These are phyloP conservation scores for Vulpes vulpes DNA, from an alignment of 2,113 vertebrate genomes.

Conservation along the genomic window DNA sequence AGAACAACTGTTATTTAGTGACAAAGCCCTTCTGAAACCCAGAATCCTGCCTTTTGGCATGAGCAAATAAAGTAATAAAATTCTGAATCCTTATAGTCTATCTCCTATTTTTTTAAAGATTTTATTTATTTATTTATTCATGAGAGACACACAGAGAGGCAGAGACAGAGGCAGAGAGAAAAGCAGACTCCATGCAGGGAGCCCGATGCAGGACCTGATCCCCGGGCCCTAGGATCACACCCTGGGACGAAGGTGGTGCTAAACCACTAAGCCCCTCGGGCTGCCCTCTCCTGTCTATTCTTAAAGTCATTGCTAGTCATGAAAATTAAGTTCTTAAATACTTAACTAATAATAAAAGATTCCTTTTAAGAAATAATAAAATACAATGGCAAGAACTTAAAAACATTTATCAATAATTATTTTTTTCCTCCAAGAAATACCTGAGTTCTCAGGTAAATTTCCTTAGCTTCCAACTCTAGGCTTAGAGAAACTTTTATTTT, in stretches of 20 bases:
- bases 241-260: no score
- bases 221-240: no score
- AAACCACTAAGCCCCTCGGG: no score
- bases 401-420: background rate
- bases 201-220: no score
- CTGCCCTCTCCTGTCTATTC: background rate
- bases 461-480: background rate
- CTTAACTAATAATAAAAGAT: background rate
- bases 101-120: background rate
- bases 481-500: background rate
- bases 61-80: conserved; percentile 21
- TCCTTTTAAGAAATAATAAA: conserved; percentile 11
- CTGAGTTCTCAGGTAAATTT: conserved; percentile 20
- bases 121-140: no score
- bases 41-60: background rate
- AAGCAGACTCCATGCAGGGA: no score
- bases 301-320: conserved; percentile 8
- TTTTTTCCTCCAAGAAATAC: background rate
- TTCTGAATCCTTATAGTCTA: conserved; percentile 28
- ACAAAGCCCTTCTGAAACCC: background rate
- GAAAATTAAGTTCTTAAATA: conserved; percentile 37
- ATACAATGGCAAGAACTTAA: background rate
- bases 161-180: no score
- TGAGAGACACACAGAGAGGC: no score
- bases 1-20: conserved; percentile 42